A percentile compares a stretch with the other conserved stretches of the same genome.
These are phyloP conservation scores for Papilio polytes DNA, from an alignment of 1,140 invertebrate species.

Conservation along the genomic window DNA sequence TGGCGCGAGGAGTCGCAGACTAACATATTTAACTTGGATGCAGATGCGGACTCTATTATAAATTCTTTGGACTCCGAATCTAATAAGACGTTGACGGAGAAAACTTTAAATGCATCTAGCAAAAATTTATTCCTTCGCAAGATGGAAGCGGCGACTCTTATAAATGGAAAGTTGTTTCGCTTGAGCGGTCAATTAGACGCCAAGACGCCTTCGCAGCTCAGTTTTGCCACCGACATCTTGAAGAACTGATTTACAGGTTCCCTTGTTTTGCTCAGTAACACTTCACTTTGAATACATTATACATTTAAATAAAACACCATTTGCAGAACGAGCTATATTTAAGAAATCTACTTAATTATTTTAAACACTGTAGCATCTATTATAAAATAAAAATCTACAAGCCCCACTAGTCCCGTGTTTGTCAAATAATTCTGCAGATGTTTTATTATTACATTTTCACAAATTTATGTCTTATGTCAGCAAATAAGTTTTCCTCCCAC, in stretches of 20 bases:
- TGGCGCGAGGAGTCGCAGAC: constrained; percentile 76
- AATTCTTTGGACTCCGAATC: constrained; percentile 71
- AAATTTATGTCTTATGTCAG: not conserved
- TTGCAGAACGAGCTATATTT: constrained; percentile 28
- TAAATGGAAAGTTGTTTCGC: constrained; percentile 70
- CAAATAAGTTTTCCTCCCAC: not conserved
- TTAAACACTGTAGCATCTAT: constrained; percentile 19
- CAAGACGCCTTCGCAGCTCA: constrained; percentile 63
- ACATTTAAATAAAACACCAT: constrained; percentile 31
- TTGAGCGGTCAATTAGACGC: constrained; percentile 65
- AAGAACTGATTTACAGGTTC: constrained; percentile 44
- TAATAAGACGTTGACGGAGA: constrained; percentile 74
- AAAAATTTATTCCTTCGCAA: constrained; percentile 74
- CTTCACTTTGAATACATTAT: not conserved
- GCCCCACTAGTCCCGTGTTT: not conserved
- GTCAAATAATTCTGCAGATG: constrained; percentile 15
- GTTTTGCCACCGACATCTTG: constrained; percentile 51
- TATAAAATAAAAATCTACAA: constrained; percentile 9
- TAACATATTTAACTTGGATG: constrained; percentile 67
- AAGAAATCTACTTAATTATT: constrained; percentile 30
- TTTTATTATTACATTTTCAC: constrained; percentile 7
- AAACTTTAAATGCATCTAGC: constrained; percentile 66
- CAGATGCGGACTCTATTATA: constrained; percentile 70
- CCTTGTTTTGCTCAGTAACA: constrained; percentile 10
- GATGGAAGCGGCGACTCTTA: constrained; percentile 74